These are phyloP conservation scores for Meandrusa payeni DNA, from an alignment of 2,888 invertebrate genomes.

Conservation along the genomic window DNA sequence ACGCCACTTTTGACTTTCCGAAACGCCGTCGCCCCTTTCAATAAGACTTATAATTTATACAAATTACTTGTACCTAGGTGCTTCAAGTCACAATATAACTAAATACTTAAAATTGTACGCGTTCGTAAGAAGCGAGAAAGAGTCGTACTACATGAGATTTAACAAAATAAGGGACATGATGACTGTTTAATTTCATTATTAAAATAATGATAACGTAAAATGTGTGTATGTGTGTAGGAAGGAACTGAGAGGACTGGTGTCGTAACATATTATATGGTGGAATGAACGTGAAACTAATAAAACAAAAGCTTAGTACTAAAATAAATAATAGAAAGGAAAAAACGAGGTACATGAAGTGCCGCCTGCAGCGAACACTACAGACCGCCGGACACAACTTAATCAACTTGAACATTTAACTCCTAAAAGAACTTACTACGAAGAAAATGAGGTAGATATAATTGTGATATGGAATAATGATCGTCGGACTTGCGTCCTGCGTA, in stretches of 20 bases:
- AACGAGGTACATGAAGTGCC: constrained; percentile 43
- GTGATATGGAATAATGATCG: constrained; percentile 72
- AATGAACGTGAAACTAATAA: constrained; percentile 1
- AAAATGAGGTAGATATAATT: constrained; percentile 79
- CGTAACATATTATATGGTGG: background rate
- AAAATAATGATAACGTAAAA: constrained; percentile 9
- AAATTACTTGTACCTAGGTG: constrained; percentile 69
- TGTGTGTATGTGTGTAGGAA: constrained; percentile 6
- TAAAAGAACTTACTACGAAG: constrained; percentile 68
- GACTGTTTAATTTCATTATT: constrained; percentile 1
- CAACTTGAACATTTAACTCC: constrained; percentile 47
- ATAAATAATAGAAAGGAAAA: constrained; percentile 49
- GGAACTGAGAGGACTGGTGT: constrained; percentile 12
- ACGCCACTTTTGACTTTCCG: constrained; percentile 32
- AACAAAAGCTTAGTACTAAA: constrained; percentile 29
- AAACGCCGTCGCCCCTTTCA: constrained; percentile 30
- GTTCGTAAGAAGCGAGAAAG: too few relatives aligned
- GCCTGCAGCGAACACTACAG: constrained; percentile 32
- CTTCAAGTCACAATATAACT: constrained; percentile 36
- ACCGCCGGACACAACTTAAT: constrained; percentile 49
- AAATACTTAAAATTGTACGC: constrained; percentile 27
- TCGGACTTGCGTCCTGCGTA: constrained; percentile 37
- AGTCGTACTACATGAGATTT: too few relatives aligned
- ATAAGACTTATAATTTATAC: constrained; percentile 41
- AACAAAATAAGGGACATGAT: too few relatives aligned